Evolutionary conservation across 2,113 vertebrate genomes (phyloP), one percentile per base, ranked within the genome.

Genomic region (Myrmophylax atrothorax): DNA sequence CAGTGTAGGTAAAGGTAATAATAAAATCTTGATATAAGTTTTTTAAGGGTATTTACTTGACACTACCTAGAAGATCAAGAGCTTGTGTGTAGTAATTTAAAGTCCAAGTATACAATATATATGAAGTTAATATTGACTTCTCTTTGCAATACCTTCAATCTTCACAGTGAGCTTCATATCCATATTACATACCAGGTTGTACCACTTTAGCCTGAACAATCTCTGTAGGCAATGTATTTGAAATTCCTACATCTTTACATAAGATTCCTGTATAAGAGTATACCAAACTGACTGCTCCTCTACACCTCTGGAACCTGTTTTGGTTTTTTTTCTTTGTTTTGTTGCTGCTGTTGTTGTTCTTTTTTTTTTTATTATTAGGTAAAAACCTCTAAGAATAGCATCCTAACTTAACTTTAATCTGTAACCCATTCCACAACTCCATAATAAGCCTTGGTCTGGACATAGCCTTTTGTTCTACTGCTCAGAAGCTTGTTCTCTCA

Each of bases 21-120:
- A 40, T 22, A 82, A 74, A 17, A 49, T 24, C 5, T 40, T 73
- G 22, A n/a, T 14, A 37, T 44, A 58, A 50, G 2, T 26, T 44
- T 82, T 52, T 77, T 76, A 25, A 52, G 9, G 6, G 2, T 44
- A 14, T 85, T 62, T 92, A 0, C 60, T 66, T 90, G 35, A 19
- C 17, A 17, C 31, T 19, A 18, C 10, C 4, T 5, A 31, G 18
- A 70, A 60, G 14, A 68, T 40, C 24, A 53, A 52, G n/a, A 25
- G 1, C 26, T 22, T 73, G 24, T 7, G 1, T 23, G 5, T 19
- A 55, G 15, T n/a, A 44, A 4, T 28, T 52, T 4, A 5, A 2
- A 62, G 19, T 35, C 31, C 26, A 84, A 56, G 9, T 58, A 25
- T 15, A 29, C 8, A 60, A 15, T 15, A 62, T 5, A 42, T 3